These are phyloP conservation scores for Glaucidium brasilianum DNA, from an alignment of 2,113 vertebrate genomes.

Conservation along the genomic window DNA sequence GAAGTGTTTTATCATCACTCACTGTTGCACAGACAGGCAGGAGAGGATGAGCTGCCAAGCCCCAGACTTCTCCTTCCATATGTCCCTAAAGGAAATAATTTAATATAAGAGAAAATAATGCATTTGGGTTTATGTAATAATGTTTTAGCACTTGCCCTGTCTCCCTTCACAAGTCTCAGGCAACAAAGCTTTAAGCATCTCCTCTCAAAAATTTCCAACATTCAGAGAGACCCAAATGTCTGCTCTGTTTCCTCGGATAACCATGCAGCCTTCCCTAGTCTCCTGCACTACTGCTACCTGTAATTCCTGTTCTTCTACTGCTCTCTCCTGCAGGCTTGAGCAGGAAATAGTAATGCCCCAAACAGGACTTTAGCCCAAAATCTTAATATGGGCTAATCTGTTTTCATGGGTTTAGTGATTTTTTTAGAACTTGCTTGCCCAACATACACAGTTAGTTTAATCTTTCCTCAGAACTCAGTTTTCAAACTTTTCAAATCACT, in stretches of 20 bases:
- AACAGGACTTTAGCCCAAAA: neutral
- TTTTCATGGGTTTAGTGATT: neutral
- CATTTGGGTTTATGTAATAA: neutral
- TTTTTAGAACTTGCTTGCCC: neutral
- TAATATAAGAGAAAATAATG: neutral
- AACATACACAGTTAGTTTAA: neutral
- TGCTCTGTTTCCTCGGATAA: neutral
- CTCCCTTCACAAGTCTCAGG: neutral
- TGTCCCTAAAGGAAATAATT: conserved; percentile 81
- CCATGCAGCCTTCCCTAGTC: neutral
- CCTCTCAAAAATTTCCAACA: neutral
- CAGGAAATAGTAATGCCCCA: neutral
- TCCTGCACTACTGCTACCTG: neutral
- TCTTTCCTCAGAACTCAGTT: neutral
- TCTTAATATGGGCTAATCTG: neutral
- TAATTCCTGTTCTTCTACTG: neutral
- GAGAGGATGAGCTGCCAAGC: conserved; percentile 90
- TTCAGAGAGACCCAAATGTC: neutral
- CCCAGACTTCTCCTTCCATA: conserved; percentile 98
- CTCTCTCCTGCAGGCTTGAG: neutral
- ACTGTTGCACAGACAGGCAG: conserved; percentile 95
- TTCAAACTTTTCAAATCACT: neutral
- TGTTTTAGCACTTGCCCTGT: neutral
- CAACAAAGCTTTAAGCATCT: neutral
- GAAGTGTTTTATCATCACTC: conserved; percentile 93